Base-by-base conservation (phyloP, 2,113 vertebrate genomes). In the Ctenodactylus gundi region DNA sequence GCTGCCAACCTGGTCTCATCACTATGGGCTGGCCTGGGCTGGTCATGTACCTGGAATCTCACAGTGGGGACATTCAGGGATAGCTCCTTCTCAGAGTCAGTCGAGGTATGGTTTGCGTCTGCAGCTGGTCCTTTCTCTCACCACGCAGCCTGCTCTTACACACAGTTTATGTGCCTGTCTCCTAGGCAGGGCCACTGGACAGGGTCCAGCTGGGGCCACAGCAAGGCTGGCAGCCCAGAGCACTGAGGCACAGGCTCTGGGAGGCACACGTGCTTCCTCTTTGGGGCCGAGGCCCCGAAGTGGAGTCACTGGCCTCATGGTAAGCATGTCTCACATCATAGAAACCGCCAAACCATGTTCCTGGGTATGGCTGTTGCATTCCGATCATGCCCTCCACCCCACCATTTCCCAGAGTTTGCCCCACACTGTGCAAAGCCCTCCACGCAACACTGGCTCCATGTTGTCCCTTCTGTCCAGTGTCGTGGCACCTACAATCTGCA, bases 101-200 rank as follows among this genome's bases (percentile, higher is more conserved):
- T 44, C n/a, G 1, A 6, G 25, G 18, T 18, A 12, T 27, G 5
- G 1, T 3, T n/a, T 29, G 34, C n/a, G 2, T 53, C 55, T 0
- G 9, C 15, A 7, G 9, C 11, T 39, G 1, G 4, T 36, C 9
- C 7, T 17, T 6, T 21, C 31, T 7, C 20, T 55, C 17, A 23
- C 53, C 27, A 34, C 31, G 34, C 34, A 12, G 1, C 4, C 5
- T 57, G 14, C 9, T 4, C 15, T 81, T n/a, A 51, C 13, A 21
- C 1, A 27, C 31, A 36, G 23, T 23, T 7, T 51, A 21, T 29
- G 44, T 62, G 41, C 39, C 27, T 55, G 6, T 18, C 15, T 23
- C 36, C 36, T 8, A 41, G 77, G 23, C 7, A n/a, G 70, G 65
- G 58, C 4, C 34, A 10, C 13, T 53, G 72, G 51, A 41, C 29